Conservation (phyloP, 2,888 invertebrate species). For the Andrena camellia region DNA sequence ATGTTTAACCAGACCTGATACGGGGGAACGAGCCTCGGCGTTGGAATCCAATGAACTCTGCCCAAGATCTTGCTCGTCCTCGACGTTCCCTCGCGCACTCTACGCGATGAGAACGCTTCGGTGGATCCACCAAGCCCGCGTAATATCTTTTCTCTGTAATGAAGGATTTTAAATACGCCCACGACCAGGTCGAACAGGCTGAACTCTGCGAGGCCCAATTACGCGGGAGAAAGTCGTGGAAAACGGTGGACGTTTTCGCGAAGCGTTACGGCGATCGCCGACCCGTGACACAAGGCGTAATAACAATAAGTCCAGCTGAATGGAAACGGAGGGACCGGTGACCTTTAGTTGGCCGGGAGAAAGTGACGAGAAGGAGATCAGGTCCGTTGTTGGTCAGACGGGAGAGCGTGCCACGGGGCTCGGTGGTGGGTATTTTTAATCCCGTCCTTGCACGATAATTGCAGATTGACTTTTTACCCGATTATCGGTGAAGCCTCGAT, state of each 20-base stretch:
- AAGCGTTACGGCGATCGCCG: constrained; percentile 38
- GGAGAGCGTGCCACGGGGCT: constrained; percentile 17
- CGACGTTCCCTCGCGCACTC: not conserved
- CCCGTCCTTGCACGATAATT: constrained; percentile 38
- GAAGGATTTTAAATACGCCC: not conserved
- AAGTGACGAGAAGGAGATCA: constrained; percentile 52
- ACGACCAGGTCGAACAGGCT: not conserved
- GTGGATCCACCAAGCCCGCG: no score
- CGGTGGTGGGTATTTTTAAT: constrained; percentile 47
- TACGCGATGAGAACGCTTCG: not conserved
- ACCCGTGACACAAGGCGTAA: constrained; percentile 45
- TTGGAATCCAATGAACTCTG: not conserved
- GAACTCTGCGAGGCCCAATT: not conserved
- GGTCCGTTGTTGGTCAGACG: constrained; percentile 28
- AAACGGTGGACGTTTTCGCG: constrained; percentile 19
- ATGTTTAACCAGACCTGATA: constrained; percentile 49
- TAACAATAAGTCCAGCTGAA: constrained; percentile 19
- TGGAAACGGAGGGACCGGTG: constrained; percentile 51
- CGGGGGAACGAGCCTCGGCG: not conserved
- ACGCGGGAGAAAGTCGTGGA: constrained; percentile 35
- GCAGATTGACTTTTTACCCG: constrained; percentile 32
- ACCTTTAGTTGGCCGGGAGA: constrained; percentile 57
- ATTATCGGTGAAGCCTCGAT: constrained; percentile 26
- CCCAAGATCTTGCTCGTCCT: not conserved
- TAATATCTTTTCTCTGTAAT: not conserved